Evolutionary conservation across 2,797 vertebrate species (phyloP).

Genomic region (Halcyon smyrnensis): DNA sequence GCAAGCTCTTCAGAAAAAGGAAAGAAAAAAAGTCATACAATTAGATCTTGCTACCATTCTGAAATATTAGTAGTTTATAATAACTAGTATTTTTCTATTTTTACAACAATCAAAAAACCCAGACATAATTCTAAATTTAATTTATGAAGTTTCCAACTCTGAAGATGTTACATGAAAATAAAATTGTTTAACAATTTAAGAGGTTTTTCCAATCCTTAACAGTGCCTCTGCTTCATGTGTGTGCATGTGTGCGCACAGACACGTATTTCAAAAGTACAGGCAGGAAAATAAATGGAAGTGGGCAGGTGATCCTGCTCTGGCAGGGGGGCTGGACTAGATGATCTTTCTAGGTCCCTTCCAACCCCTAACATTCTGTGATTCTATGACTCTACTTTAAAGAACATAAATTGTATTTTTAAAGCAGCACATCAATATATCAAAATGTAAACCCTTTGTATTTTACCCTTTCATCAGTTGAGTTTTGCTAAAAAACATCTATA

Average conservation of each 20-base stretch:
- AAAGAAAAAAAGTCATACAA: not conserved
- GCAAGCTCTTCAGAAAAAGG: not conserved
- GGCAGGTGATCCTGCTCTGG: too few relatives aligned
- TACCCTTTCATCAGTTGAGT: not conserved
- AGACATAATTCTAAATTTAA: not conserved
- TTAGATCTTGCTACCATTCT: not conserved
- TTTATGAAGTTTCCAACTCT: not conserved
- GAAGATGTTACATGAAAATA: not conserved
- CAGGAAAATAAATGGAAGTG: not conserved
- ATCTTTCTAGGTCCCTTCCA: too few relatives aligned
- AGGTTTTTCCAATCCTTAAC: not conserved
- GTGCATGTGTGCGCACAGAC: rapidly evolving
- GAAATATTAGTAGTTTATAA: not conserved
- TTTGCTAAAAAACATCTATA: not conserved
- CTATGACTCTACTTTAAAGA: not conserved
- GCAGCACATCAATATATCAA: not conserved
- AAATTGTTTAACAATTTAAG: not conserved
- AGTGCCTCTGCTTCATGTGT: not conserved
- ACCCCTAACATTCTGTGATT: too few relatives aligned
- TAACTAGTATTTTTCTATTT: not conserved
- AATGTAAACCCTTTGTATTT: not conserved
- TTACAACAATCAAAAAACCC: not conserved
- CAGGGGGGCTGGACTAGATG: too few relatives aligned
- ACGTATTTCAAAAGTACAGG: not conserved
- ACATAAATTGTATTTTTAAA: not conserved